Evolutionary conservation across 2,113 vertebrate genomes (phyloP).

Genomic region (Petrocephalus microphthalmus): DNA sequence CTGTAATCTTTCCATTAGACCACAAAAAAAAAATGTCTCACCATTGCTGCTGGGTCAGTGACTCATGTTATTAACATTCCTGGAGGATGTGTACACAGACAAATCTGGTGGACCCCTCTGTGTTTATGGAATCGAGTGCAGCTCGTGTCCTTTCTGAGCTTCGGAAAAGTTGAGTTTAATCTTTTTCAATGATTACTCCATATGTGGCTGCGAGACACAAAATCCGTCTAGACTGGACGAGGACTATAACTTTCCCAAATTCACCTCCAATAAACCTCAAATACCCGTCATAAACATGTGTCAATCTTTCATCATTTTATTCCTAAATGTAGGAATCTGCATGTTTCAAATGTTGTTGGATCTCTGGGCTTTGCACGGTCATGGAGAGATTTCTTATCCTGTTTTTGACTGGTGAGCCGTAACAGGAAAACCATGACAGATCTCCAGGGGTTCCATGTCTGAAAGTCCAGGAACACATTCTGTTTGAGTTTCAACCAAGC

Average conservation of each 20-base stretch:
- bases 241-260: background rate
- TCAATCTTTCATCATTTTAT: background rate
- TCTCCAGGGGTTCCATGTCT: background rate
- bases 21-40: conserved; percentile 20
- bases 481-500: background rate
- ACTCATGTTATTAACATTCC: conserved; percentile 39
- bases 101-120: conserved; percentile 29
- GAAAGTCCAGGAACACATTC: background rate
- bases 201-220: conserved; percentile 28
- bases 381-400: background rate
- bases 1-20: conserved; percentile 16
- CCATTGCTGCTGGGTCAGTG: conserved; percentile 35
- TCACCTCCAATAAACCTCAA: background rate
- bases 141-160: conserved; percentile 26
- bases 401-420: background rate
- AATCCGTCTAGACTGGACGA: conserved; percentile 39
- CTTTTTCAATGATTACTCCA: conserved; percentile 22
- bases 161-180: conserved; percentile 55
- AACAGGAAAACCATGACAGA: background rate
- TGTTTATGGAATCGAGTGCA: conserved; percentile 33
- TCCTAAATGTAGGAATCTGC: background rate
- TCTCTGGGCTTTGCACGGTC: background rate
- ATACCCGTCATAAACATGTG: background rate
- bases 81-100: conserved; percentile 34
- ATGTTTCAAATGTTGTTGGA: background rate